phyloP scores from a whole-genome alignment of 2,113 vertebrate genomes.

The Tachuris rubrigastra region DNA sequence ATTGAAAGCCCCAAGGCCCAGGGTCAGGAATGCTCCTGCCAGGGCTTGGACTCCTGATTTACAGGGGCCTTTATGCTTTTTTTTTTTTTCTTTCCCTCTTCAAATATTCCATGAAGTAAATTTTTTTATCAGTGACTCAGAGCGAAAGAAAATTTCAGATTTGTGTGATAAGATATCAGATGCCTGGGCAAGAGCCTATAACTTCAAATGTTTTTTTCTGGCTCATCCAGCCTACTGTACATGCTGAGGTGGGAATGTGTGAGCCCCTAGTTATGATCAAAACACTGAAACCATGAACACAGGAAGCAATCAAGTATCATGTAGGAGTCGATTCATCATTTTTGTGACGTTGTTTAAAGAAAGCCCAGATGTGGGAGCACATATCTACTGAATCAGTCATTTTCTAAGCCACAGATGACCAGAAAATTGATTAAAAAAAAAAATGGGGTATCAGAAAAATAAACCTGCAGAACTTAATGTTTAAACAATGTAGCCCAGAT shows the following conservation, averaged over 20 bases:
- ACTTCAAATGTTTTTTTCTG: not conserved
- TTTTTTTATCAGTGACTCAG: not conserved
- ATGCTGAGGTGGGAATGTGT: not conserved
- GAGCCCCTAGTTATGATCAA: not conserved
- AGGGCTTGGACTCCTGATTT: not conserved
- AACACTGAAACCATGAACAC: not conserved
- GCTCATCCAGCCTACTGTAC: not conserved
- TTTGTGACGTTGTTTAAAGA: constrained; percentile 17
- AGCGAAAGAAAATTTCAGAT: not conserved
- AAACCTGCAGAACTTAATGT: not conserved
- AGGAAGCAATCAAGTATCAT: not conserved
- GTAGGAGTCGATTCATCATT: not conserved
- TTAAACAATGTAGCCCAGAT: not conserved
- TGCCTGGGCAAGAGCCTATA: constrained; percentile 20
- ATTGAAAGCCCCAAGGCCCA: not conserved
- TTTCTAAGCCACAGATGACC: not conserved
- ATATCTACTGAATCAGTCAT: not conserved
- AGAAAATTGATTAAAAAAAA: constrained; percentile 11
- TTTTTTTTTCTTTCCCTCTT: not conserved
- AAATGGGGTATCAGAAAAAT: not conserved
- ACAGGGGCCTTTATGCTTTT: not conserved
- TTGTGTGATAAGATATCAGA: not conserved
- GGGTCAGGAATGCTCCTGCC: not conserved
- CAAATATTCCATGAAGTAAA: not conserved
- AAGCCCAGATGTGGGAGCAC: not conserved